Evolutionary conservation across 2,888 invertebrate genomes (phyloP).

Genomic region (Seira sanloemensis): DNA sequence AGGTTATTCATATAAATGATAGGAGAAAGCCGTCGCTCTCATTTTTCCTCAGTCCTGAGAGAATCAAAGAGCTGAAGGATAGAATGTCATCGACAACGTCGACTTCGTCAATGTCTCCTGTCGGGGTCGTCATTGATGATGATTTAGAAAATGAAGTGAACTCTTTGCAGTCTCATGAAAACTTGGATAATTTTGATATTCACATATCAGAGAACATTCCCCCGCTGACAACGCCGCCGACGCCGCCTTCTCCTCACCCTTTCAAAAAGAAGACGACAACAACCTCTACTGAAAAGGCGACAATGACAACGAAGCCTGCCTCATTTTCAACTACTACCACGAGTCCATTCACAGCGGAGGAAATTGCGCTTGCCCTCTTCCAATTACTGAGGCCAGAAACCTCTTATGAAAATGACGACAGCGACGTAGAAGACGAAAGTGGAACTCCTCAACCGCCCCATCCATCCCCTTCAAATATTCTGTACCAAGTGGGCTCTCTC

Average conservation of each 20-base stretch:
- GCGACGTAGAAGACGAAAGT: conserved; percentile 16
- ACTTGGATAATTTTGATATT: conserved; percentile 54
- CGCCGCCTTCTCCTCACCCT: conserved; percentile 7
- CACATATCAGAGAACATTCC: conserved; percentile 27
- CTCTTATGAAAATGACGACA: conserved; percentile 13
- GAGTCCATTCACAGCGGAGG: conserved; percentile 40
- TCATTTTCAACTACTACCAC: conserved; percentile 6
- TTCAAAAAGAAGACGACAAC: background rate
- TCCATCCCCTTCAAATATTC: conserved; percentile 40
- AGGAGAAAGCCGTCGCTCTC: conserved; percentile 42
- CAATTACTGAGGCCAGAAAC: conserved; percentile 47
- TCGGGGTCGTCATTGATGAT: conserved; percentile 51
- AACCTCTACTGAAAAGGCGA: background rate
- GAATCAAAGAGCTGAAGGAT: conserved; percentile 51
- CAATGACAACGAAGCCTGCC: background rate
- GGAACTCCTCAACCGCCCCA: conserved; percentile 14
- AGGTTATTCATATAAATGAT: conserved; percentile 61
- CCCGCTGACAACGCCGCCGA: conserved; percentile 35
- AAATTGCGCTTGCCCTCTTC: conserved; percentile 62
- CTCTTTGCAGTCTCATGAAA: conserved; percentile 39
- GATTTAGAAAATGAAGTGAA: conserved; percentile 58
- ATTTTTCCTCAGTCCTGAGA: conserved; percentile 43
- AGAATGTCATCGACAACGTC: conserved; percentile 37
- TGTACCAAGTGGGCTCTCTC: conserved; percentile 50
- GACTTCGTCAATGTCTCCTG: conserved; percentile 28